Conservation (phyloP, 2,888 invertebrate genomes). For the Epistrophe grossulariae region DNA sequence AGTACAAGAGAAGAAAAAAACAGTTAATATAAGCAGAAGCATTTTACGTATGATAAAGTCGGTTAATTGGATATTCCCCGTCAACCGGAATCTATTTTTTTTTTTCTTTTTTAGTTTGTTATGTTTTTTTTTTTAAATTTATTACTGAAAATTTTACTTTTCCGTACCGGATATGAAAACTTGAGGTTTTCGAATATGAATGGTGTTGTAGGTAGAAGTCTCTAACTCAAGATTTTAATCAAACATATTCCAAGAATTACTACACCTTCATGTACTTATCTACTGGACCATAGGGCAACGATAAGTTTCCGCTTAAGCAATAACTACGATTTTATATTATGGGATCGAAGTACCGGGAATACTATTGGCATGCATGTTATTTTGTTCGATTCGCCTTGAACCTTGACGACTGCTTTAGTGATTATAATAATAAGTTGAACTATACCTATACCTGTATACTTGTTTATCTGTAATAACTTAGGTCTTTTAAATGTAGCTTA, state of each 20-base stretch:
- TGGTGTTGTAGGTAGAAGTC: neutral
- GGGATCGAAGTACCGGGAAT: neutral
- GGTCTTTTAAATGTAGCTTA: too few species aligned
- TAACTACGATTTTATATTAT: neutral
- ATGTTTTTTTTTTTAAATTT: neutral
- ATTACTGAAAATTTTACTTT: neutral
- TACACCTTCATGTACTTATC: neutral
- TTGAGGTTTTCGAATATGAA: neutral
- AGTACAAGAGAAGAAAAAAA: neutral
- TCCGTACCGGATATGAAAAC: neutral
- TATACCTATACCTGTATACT: too few species aligned
- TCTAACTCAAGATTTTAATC: neutral
- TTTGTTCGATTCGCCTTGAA: neutral
- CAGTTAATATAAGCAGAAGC: slow-evolving; percentile 1
- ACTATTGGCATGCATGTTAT: neutral
- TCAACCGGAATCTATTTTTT: slow-evolving; percentile 18
- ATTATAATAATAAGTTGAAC: too few species aligned
- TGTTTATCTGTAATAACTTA: too few species aligned
- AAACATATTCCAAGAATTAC: slow-evolving; percentile 12
- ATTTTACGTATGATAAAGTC: neutral
- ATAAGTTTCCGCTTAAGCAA: neutral
- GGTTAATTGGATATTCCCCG: slow-evolving; percentile 21
- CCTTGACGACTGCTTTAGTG: neutral
- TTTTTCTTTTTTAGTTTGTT: neutral
- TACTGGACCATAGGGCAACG: neutral